Percentiles rank a stretch among this genome's conserved stretches.
Conservation (phyloP, 2,888 invertebrate genomes). For the Sipha maydis region DNA sequence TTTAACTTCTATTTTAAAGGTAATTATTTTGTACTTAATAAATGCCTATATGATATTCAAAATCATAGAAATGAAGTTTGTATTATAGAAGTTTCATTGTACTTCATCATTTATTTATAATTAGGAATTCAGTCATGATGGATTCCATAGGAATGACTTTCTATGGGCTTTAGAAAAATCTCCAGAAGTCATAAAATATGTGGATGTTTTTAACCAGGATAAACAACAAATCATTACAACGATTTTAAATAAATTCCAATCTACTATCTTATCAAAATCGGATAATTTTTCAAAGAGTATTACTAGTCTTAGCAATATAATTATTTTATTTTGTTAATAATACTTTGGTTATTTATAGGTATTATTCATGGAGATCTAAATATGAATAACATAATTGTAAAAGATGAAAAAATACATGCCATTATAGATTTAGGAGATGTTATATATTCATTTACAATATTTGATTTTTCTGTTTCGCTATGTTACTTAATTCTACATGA, state of each 20-base stretch:
- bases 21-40: background rate
- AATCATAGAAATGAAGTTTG: no score
- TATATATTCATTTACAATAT: conserved; percentile 41
- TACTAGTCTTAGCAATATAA: background rate
- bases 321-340: conserved; percentile 4
- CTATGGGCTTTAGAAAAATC: conserved; percentile 82
- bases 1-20: conserved; percentile 44
- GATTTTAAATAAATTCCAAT: conserved; percentile 75
- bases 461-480: conserved; percentile 49
- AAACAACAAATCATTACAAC: conserved; percentile 74
- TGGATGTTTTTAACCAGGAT: conserved; percentile 76
- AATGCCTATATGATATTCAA: background rate
- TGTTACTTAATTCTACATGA: conserved; percentile 42
- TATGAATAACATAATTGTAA: conserved; percentile 85
- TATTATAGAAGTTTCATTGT: no score
- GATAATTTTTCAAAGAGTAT: conserved; percentile 74
- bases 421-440: conserved; percentile 49
- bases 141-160: conserved; percentile 74
- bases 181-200: conserved; percentile 77
- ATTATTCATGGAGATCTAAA: conserved; percentile 91
- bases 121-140: conserved; percentile 73
- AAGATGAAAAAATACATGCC: conserved; percentile 23
- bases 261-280: conserved; percentile 73
- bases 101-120: background rate
- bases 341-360: conserved; percentile 66